Evolutionary conservation across 2,113 vertebrate genomes (phyloP).

Genomic region (human (Homo sapiens)): DNA sequence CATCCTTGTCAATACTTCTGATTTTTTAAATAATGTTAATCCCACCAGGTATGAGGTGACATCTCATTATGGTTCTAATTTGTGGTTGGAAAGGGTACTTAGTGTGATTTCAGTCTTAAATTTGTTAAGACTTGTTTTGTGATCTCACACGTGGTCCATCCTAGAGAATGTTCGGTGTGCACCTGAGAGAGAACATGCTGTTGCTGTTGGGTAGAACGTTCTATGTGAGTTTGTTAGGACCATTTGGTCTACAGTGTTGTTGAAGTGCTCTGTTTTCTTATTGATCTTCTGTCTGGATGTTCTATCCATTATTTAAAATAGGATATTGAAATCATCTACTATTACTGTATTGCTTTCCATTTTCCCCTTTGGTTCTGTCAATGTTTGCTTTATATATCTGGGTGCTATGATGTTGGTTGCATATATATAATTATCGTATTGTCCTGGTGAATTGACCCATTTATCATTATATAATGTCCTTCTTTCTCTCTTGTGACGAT

Average conservation of each 20-base stretch:
- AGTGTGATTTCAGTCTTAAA: not conserved
- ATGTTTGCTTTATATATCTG: slow-evolving; percentile 19
- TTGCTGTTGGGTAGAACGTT: not conserved
- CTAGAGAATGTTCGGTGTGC: not conserved
- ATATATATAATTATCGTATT: not conserved
- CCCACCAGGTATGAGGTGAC: not conserved
- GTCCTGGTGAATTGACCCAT: not conserved
- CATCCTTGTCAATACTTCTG: not conserved
- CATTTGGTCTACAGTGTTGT: not conserved
- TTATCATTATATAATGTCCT: not conserved
- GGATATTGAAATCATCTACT: not conserved
- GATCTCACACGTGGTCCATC: not conserved
- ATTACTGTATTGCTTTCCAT: not conserved
- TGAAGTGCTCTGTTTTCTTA: not conserved
- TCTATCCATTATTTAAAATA: not conserved
- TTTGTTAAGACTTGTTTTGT: slow-evolving; percentile 5
- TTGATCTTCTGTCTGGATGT: not conserved
- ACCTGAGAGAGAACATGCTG: not conserved
- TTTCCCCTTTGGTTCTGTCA: not conserved
- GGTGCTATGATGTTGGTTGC: not conserved
- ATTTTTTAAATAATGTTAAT: not conserved
- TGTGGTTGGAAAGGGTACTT: not conserved
- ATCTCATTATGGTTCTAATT: not conserved
- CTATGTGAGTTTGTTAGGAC: not conserved
- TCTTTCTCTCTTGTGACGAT: not conserved